Base-by-base conservation (phyloP, 64 coral and sea anemone genomes). In the Exaiptasia diaphana region DNA sequence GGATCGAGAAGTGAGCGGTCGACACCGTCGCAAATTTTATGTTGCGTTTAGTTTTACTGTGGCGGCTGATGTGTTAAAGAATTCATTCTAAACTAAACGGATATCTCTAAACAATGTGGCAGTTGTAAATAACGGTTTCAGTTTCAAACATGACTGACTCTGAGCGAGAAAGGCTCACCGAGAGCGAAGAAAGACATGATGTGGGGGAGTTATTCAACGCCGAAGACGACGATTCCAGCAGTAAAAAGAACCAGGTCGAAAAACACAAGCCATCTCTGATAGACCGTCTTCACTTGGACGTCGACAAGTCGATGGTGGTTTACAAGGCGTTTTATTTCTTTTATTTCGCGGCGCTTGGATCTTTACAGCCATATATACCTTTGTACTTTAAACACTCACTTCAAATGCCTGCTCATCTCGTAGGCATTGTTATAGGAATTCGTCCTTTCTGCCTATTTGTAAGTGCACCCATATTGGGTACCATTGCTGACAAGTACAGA, bases 251-350 rank as follows among this genome's bases (percentile, higher is more conserved):
- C 2, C 5, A 60, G 13, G 14, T 23, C 28, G 31, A 79, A 25
- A 30, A 15, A 11, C 38, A n/a, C 2, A 80, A 60, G 20, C 4
- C 63, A n/a, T 41, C 76, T 27, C 79, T 53, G 64, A 71, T 85
- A 6, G 41, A 85, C 54, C 86, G n/a, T 71, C 54, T 95, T n/a
- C 86, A 71, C 13, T 78, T 80, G 17, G 36, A 41, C 21, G 79
- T 95, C 34, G 76, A 99, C 62, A 43, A 75, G 64, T 80, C 75
- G 23, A 79, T 99, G 48, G 64, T 99, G 20, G 73, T 92, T 17
- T 99, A 83, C 50, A 99, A 99, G 41, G 79, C 76, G 27, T 99
- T 99, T 64, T 99, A 99, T 82, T 89, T 99, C 68, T 93, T 99
- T 46, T 95, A 95, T 69, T 99, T 99, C 30, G 80, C 90, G 31